Conservation (phyloP, 1,140 invertebrate genomes). For the Drosophila ironensis region DNA sequence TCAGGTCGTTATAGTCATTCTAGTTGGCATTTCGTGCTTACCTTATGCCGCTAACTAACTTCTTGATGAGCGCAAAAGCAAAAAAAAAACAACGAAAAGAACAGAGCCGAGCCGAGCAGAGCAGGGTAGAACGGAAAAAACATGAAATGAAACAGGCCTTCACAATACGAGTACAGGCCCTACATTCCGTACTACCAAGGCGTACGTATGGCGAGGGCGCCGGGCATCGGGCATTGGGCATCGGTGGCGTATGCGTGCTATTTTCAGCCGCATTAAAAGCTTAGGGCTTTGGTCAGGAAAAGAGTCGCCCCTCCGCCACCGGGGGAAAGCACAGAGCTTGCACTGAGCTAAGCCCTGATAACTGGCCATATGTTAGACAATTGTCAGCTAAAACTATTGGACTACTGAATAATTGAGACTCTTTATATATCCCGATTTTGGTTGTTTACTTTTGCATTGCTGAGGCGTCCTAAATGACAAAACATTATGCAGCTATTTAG, state of each 20-base stretch:
- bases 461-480: no score
- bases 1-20: slow-evolving; percentile 56
- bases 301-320: neutral
- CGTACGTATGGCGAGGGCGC: neutral
- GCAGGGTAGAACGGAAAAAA: neutral
- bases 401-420: slow-evolving; percentile 16
- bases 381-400: slow-evolving; percentile 6
- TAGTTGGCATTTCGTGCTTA: slow-evolving; percentile 79
- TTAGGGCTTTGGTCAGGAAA: slow-evolving; percentile 49
- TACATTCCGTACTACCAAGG: neutral
- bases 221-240: slow-evolving; percentile 31
- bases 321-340: slow-evolving; percentile 34
- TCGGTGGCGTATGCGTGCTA: slow-evolving; percentile 78
- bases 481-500: no score
- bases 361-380: slow-evolving; percentile 35
- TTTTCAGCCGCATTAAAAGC: slow-evolving; percentile 76
- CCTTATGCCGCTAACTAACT: slow-evolving; percentile 78
- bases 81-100: slow-evolving; percentile 13
- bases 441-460: no score
- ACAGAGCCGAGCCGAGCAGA: no score
- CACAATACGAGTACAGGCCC: slow-evolving; percentile 1
- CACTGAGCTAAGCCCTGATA: slow-evolving; percentile 35
- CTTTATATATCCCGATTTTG: slow-evolving; percentile 1
- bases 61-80: slow-evolving; percentile 37
- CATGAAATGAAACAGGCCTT: slow-evolving; percentile 11